Conservation (phyloP, 2,797 vertebrate genomes). For the Arnoldichthys spilopterus region DNA sequence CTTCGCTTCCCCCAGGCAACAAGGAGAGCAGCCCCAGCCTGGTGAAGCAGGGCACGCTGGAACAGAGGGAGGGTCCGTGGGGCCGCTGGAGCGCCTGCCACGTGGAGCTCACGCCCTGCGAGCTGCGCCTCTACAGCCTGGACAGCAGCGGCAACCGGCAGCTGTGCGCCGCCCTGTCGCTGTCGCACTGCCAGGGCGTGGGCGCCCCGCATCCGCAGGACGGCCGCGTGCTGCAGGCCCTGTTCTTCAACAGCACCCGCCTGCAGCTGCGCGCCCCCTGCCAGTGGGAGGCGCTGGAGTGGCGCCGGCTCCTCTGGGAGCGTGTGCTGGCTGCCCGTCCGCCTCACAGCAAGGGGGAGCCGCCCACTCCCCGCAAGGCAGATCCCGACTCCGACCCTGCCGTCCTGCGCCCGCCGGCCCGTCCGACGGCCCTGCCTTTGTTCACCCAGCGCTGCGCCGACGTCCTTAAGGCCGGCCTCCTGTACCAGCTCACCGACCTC, state of each 20-base stretch:
- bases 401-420: conserved; percentile 57
- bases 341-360: conserved; percentile 67
- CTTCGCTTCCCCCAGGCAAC: conserved; percentile 75
- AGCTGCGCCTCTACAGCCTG: conserved; percentile 87
- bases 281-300: conserved; percentile 91
- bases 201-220: conserved; percentile 80
- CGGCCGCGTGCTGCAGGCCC: conserved; percentile 84
- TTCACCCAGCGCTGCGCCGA: conserved; percentile 82
- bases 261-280: conserved; percentile 89
- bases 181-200: conserved; percentile 91
- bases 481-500: conserved; percentile 87
- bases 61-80: conserved; percentile 85
- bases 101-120: conserved; percentile 89
- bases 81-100: conserved; percentile 90
- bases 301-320: conserved; percentile 91
- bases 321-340: conserved; percentile 79
- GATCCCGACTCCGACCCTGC: conserved; percentile 49
- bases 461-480: conserved; percentile 87
- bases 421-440: conserved; percentile 80
- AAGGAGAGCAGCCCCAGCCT: conserved; percentile 83
- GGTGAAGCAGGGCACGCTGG: conserved; percentile 92
- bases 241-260: conserved; percentile 89
- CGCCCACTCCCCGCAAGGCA: conserved; percentile 45
- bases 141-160: conserved; percentile 91
- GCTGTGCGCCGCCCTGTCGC: conserved; percentile 84